Evolutionary conservation across 2,888 invertebrate genomes (phyloP), one percentile per base, ranked within the genome.

Genomic region (Scelioninae gen. 2): DNA sequence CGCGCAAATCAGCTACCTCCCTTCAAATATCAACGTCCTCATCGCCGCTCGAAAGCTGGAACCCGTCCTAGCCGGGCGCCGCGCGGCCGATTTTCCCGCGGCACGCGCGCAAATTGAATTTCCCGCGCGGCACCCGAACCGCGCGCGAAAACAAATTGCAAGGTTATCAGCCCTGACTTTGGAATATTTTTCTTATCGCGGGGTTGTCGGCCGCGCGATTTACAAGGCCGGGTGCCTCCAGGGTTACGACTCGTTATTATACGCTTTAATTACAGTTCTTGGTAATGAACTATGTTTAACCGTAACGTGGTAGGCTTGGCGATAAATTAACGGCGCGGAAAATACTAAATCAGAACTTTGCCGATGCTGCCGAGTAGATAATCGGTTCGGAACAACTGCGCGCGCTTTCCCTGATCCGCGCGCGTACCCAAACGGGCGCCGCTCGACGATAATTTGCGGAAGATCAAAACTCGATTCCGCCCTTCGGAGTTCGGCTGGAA

Each of bases 311-410:
- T 83, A 84, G 84, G 82, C 84, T 82, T 80, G 82, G 82, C 82
- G 81, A 84, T 85, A 84, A 84, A 83, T 84, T 84, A 84, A 84
- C 83, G 81, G 80, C 80, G 82, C 81, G 83, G 82, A 83, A 85
- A 85, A 84, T 84, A 85, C 83, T 84, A 84, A 84, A 84, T 85
- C 85, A 84, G 81, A 83, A 83, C 81, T 84, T 83, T 84, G 82
- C 84, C 83, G 84, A 84, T 84, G 83, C 83, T 82, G 81, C 82
- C 83, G 83, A 82, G 83, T 82, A 84, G 83, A 84, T 85, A 84
- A 85, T 84, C 85, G 82, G 80, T 71, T 77, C 78, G 78, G 79
- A 84, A 82, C 83, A 81, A 83, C 82, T 84, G 81, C 80, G 81
- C 81, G 80, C 76, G 70, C 61, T 64, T 73, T 67, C 74, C 64